Evolutionary conservation across 2,113 vertebrate species (phyloP).

Genomic region (Platysteira castanea): DNA sequence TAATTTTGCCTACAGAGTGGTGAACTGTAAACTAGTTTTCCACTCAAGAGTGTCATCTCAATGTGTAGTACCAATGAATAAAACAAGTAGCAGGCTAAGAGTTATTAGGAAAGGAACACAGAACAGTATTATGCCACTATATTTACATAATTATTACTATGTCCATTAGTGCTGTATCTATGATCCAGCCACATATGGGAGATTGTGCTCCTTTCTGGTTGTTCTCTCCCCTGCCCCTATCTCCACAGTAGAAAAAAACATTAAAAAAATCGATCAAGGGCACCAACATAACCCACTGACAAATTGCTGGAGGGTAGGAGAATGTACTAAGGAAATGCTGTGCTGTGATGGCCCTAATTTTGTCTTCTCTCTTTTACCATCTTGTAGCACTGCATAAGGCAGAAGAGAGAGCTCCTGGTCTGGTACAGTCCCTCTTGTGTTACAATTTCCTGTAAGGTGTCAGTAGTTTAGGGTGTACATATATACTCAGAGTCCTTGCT

Average conservation of each 20-base stretch:
- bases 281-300: neutral
- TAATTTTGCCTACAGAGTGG: neutral
- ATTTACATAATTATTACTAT: neutral
- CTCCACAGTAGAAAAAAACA: neutral
- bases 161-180: neutral
- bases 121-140: neutral
- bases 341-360: neutral
- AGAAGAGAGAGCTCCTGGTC: neutral
- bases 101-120: neutral
- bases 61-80: neutral
- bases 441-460: neutral
- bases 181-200: neutral
- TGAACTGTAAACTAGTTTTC: neutral
- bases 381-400: neutral
- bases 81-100: neutral
- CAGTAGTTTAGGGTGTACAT: neutral
- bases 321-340: neutral
- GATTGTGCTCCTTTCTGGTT: neutral
- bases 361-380: neutral
- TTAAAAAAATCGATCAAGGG: neutral
- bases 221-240: neutral
- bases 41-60: neutral
- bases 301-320: neutral
- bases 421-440: neutral
- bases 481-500: neutral